These are phyloP conservation scores for Neoascia interrupta DNA, from an alignment of 2,888 invertebrate species.

Conservation along the genomic window DNA sequence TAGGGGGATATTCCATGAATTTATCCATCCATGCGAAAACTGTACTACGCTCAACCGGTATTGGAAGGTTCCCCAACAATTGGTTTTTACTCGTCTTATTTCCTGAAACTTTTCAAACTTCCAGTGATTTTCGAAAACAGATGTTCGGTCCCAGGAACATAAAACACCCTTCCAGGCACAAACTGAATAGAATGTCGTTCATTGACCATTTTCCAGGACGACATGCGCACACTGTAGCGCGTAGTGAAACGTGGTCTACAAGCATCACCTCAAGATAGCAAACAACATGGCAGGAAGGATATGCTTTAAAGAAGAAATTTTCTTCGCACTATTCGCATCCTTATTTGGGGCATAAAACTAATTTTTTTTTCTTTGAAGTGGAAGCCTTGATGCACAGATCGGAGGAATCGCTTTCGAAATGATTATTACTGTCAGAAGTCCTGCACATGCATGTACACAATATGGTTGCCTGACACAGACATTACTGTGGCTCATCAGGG, in stretches of 20 bases:
- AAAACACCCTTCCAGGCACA: constrained; percentile 45
- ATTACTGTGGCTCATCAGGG: too few species aligned
- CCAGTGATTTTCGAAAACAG: constrained; percentile 41
- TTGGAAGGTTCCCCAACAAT: constrained; percentile 31
- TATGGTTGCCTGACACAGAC: constrained; percentile 14
- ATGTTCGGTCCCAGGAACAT: constrained; percentile 62
- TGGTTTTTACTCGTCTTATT: background rate
- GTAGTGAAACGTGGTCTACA: constrained; percentile 66
- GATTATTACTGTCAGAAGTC: background rate
- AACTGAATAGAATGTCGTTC: constrained; percentile 61
- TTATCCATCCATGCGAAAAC: constrained; percentile 12
- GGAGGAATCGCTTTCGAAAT: background rate
- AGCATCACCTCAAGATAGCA: constrained; percentile 17
- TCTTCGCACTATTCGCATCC: constrained; percentile 19
- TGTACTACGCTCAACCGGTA: constrained; percentile 30
- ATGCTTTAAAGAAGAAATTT: constrained; percentile 48
- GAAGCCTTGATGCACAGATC: too few species aligned
- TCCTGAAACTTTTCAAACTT: constrained; percentile 3
- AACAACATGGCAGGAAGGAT: constrained; percentile 66
- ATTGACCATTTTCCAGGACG: constrained; percentile 68
- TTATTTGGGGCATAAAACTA: background rate
- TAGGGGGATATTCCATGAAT: constrained; percentile 33
- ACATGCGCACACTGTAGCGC: constrained; percentile 33
- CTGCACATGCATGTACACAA: constrained; percentile 3
- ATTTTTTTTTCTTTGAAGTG: constrained; percentile 27